Evolutionary conservation across 2,888 invertebrate species (phyloP).

Genomic region (Hipparchia sbordonii): DNA sequence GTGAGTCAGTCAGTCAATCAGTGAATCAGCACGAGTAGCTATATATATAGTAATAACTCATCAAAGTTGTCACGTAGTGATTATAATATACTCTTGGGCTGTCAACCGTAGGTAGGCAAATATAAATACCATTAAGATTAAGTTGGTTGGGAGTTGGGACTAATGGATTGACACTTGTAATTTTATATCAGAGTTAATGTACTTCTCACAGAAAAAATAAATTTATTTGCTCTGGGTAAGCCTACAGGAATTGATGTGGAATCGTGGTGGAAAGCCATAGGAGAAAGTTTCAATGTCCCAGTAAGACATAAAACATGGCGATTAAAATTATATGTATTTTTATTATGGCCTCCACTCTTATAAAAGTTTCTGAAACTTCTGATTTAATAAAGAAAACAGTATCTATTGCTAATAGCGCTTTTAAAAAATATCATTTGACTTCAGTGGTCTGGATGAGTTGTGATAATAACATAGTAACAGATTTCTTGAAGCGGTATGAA

Average conservation of each 20-base stretch:
- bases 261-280: background rate
- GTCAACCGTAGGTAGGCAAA: background rate
- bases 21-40: no score
- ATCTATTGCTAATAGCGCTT: constrained; percentile 49
- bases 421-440: constrained; percentile 45
- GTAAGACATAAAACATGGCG: background rate
- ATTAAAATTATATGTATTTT: constrained; percentile 10
- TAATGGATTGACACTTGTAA: constrained; percentile 1
- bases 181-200: background rate
- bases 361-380: constrained; percentile 31
- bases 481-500: constrained; percentile 47
- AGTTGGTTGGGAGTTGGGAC: no score
- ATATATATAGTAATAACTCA: no score
- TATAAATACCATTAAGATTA: constrained; percentile 5
- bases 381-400: constrained; percentile 47
- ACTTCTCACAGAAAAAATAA: no score
- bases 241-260: no score
- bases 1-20: no score
- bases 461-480: constrained; percentile 42
- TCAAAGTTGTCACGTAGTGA: no score
- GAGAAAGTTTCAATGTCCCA: background rate
- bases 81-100: no score
- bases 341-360: constrained; percentile 16
- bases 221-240: background rate
- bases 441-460: constrained; percentile 51